Base-by-base conservation (phyloP, 2,113 vertebrate species). In the Heterocephalus glaber region DNA sequence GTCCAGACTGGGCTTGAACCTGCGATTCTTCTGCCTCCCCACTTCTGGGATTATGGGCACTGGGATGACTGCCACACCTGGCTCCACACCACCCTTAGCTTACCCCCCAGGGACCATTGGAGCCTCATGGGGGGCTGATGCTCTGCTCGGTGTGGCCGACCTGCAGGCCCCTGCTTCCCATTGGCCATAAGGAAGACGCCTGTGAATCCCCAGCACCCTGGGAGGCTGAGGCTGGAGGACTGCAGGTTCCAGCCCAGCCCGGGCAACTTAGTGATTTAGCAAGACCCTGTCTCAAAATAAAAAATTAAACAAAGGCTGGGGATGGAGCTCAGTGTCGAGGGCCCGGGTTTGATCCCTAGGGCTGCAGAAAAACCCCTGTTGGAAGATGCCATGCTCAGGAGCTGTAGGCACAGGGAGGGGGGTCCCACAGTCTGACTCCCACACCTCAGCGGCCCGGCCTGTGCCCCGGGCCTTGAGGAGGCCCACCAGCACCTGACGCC, bases 311-410 rank as follows among this genome's bases (percentile, higher is more conserved):
- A 4, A 38, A 74, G 41, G 41, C 41, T 12, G 12, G 72, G 68
- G 72, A 3, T 47, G 72, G 41, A 28, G 41, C 72, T 74, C 20
- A 8, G 38, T 22, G 72, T 13, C 24, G 7, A 19, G 72, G 70
- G 38, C 22, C 2, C 0, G 24, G 24, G 41, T 47, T 14, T 47
- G 72, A 74, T 28, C 72, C 41, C 24, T 22, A 74, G 66, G 17
- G 7, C n/a, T n/a, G 7, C 17, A 26, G 47, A 74, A 28, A 3
- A 44, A 12, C n/a, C 2, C 10, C 16, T 5, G 24, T 26, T 2
- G 2, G 41, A 28, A 26, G 41, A 47, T 4, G 24, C 20, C 24
- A 16, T 74, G 41, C 41, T 47, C 10, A 28, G 41, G 68, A 22
- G n/a, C 68, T 4, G 3, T 19, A 14, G 30, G 26, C 60, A 12